Evolutionary conservation across 2,113 vertebrate species (phyloP).

Genomic region (Butorides virescens): DNA sequence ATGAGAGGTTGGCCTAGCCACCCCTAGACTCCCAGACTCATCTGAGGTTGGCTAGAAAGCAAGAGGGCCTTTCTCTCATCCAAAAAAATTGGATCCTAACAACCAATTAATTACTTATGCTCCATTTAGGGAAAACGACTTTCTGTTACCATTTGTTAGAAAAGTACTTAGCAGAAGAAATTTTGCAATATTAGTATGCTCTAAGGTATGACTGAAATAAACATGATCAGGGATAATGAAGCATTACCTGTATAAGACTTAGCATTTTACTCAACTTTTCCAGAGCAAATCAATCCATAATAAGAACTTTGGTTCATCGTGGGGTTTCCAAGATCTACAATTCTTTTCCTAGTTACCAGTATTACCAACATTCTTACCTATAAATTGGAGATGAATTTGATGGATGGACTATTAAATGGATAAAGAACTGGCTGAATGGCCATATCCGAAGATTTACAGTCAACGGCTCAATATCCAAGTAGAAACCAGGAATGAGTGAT

Average conservation of each 20-base stretch:
- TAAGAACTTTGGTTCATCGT: neutral
- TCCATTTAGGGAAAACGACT: no score
- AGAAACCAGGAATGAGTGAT: neutral
- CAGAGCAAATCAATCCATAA: neutral
- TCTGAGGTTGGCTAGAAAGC: no score
- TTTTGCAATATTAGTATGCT: neutral
- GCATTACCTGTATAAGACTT: neutral
- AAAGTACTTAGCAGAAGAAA: neutral
- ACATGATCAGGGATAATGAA: neutral
- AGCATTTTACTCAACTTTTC: neutral
- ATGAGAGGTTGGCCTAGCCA: no score
- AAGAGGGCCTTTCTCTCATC: no score
- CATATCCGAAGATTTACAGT: neutral
- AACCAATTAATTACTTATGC: no score
- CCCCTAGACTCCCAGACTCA: no score
- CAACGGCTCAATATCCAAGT: neutral
- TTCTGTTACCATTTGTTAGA: no score
- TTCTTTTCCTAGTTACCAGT: neutral
- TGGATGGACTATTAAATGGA: neutral
- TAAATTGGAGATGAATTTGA: neutral
- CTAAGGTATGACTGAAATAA: neutral
- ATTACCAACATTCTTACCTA: neutral
- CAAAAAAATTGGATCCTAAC: no score
- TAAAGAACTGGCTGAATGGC: neutral
- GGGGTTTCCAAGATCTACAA: neutral